Evolutionary conservation across 2,113 vertebrate species (phyloP).

Genomic region (Sinocyclocheilus rhinocerous): DNA sequence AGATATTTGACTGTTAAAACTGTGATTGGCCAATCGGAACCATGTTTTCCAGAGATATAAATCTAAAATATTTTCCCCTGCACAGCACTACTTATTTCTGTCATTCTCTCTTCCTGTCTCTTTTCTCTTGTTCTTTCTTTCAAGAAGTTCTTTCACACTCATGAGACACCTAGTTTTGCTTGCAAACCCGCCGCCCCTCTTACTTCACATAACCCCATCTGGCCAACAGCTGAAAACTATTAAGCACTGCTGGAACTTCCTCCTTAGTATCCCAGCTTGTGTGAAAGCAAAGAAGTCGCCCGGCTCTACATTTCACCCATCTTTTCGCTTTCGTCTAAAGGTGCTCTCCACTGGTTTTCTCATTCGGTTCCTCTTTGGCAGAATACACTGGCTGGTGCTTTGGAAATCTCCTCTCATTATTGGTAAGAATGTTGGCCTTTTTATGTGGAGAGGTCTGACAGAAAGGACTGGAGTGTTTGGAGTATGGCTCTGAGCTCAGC

Average conservation of each 20-base stretch:
- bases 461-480: slow-evolving; percentile 25
- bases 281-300: slow-evolving; percentile 68
- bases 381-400: slow-evolving; percentile 27
- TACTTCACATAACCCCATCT: slow-evolving; percentile 71
- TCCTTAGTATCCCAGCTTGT: slow-evolving; percentile 63
- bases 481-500: slow-evolving; percentile 45
- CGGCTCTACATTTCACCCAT: slow-evolving; percentile 55
- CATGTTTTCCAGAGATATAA: background rate
- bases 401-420: slow-evolving; percentile 51
- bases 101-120: background rate
- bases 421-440: slow-evolving; percentile 53
- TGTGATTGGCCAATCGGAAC: background rate
- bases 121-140: slow-evolving; percentile 11
- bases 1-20: background rate
- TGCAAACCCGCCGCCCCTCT: slow-evolving; percentile 65
- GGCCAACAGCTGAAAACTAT: slow-evolving; percentile 81
- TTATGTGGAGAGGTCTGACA: slow-evolving; percentile 40
- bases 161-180: slow-evolving; percentile 67
- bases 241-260: slow-evolving; percentile 75
- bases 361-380: background rate
- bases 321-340: slow-evolving; percentile 60
- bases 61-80: background rate
- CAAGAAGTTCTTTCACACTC: slow-evolving; percentile 37
- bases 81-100: background rate
- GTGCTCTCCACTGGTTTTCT: slow-evolving; percentile 20